These are phyloP conservation scores for Polydrusus pterygomalis DNA, from an alignment of 2,888 invertebrate genomes.

Conservation along the genomic window DNA sequence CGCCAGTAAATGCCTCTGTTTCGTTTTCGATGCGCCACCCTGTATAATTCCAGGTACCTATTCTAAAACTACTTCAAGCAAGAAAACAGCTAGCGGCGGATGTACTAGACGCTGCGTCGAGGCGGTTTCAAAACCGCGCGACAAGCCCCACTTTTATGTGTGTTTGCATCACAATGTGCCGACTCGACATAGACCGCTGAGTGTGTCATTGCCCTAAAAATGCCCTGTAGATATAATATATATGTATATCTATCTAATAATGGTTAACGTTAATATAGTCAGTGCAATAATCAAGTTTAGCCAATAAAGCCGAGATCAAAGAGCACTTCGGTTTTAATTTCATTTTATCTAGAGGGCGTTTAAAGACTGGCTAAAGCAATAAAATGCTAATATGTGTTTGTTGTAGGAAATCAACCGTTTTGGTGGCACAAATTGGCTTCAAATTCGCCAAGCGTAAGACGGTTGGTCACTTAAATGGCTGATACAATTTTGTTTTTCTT, in stretches of 20 bases:
- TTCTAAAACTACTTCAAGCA: too few relatives aligned
- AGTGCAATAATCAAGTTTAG: slow-evolving; percentile 70
- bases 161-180: too few relatives aligned
- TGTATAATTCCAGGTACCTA: too few relatives aligned
- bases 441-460: slow-evolving; percentile 54
- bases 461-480: slow-evolving; percentile 30
- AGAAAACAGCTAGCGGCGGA: too few relatives aligned
- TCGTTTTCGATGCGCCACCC: too few relatives aligned
- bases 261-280: slow-evolving; percentile 54
- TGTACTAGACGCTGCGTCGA: too few relatives aligned
- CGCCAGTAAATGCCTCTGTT: too few relatives aligned
- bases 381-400: slow-evolving; percentile 84
- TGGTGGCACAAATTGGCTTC: slow-evolving; percentile 64
- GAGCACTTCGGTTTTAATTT: slow-evolving; percentile 75
- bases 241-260: slow-evolving; percentile 34
- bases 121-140: too few relatives aligned
- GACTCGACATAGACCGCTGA: too few relatives aligned
- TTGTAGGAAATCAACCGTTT: slow-evolving; percentile 77
- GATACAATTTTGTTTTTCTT: slow-evolving; percentile 35
- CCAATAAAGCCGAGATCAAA: slow-evolving; percentile 74
- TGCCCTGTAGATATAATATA: not conserved
- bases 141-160: too few relatives aligned
- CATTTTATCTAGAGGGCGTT: slow-evolving; percentile 75
- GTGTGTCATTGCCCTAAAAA: too few relatives aligned
- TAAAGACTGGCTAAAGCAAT: slow-evolving; percentile 75